These are phyloP conservation scores for Natrix natrix DNA, from an alignment of 2,797 vertebrate species.

Conservation along the genomic window DNA sequence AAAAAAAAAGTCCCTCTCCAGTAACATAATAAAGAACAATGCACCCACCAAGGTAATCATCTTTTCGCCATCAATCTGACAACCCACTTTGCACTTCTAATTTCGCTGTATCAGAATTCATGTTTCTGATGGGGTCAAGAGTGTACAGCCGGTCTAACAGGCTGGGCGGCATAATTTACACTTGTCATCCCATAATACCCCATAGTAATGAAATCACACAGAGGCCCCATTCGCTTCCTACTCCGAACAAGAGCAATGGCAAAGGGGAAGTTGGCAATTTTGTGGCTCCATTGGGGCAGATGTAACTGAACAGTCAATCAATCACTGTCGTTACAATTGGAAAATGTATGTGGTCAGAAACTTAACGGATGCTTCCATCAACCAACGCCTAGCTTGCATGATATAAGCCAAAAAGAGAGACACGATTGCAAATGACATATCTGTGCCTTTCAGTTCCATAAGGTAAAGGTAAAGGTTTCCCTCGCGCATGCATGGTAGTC, in stretches of 20 bases:
- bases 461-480: no score
- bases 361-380: background rate
- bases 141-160: slow-evolving; percentile 22
- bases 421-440: background rate
- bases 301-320: slow-evolving; percentile 42
- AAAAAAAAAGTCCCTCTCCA: background rate
- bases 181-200: slow-evolving; percentile 44
- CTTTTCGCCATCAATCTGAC: slow-evolving; percentile 25
- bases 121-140: slow-evolving; percentile 49
- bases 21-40: slow-evolving; percentile 9
- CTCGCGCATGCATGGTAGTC: no score
- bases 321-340: slow-evolving; percentile 9
- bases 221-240: slow-evolving; percentile 36
- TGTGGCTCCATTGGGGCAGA: slow-evolving; percentile 20
- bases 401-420: background rate
- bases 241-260: slow-evolving; percentile 24
- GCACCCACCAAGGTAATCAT: slow-evolving; percentile 12
- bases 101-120: slow-evolving; percentile 44
- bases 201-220: background rate
- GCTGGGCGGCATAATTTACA: slow-evolving; percentile 43
- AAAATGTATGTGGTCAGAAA: slow-evolving; percentile 3
- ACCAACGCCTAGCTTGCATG: background rate
- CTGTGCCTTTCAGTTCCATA: background rate
- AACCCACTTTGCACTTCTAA: slow-evolving; percentile 51
- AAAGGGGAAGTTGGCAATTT: slow-evolving; percentile 32